Base-by-base conservation (phyloP, 2,888 invertebrate genomes). In the Apotomis capreana region DNA sequence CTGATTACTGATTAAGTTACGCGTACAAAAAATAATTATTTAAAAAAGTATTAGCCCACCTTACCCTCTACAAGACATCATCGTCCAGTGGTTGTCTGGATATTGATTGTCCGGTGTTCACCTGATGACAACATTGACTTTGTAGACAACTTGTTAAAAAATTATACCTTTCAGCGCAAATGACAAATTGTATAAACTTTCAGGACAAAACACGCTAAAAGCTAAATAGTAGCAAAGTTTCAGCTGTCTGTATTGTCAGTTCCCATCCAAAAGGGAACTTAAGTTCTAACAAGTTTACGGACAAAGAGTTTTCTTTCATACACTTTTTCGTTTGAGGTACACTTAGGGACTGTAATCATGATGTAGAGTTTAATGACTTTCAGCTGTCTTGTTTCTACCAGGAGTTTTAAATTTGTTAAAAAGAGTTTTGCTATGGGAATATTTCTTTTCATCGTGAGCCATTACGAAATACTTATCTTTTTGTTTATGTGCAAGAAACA, bases 301-400 rank as follows among this genome's bases (percentile, higher is more conserved):
- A 37, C 55, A 3, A 49, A 44, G 46, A 52, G n/a, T 44, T 46
- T 26, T 57, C 52, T 37, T 49, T 49, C 37, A 12, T 10, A 67
- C 70, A 58, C 26, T 67, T 70, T 70, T 60, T 65, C 46, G 67
- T 51, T 60, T 71, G 61, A 61, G 61, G 55, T 49, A 15, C 57
- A 61, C 65, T 57, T 61, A 44, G 55, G 49, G 55, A 65, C 55
- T 71, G 51, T 71, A 67, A 71, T 71, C 61, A 71, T n/a, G 49
- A 51, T 60, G 65, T 65, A 40, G 49, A 67, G 60, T 36, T 49
- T 67, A 67, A 71, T 61, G 61, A 55, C 54, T 55, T 65, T 13
- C 51, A 51, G 62, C 51, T 46, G 60, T 63, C 13, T 10, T 54
- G 52, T 58, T 36, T 68, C 44, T 60, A 52, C 44, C 55, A 64